A percentile compares a stretch with the other conserved stretches of the same genome.
phyloP scores from a whole-genome alignment of 2,888 invertebrate genomes.

The Campaea margaritaria region DNA sequence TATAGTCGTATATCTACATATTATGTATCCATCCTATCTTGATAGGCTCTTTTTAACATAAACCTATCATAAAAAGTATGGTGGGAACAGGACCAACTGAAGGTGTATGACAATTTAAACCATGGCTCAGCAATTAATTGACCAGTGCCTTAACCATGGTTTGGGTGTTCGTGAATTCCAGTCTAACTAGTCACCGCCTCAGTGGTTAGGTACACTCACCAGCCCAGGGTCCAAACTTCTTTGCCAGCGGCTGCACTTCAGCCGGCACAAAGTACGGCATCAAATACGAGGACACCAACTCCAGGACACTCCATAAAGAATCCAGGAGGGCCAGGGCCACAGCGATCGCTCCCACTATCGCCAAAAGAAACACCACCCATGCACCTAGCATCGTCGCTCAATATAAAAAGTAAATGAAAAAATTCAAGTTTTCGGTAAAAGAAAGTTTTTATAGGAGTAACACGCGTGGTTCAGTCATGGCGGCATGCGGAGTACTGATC shows the following conservation, averaged over 20 bases:
- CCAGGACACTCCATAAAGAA: conserved; percentile 86
- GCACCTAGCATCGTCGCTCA: conserved; percentile 28
- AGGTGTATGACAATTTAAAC: too few relatives aligned
- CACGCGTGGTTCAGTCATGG: conserved; percentile 27
- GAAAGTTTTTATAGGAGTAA: conserved; percentile 7
- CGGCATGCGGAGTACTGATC: conserved; percentile 31
- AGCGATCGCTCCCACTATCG: conserved; percentile 81
- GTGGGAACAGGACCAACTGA: too few relatives aligned
- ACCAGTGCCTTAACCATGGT: too few relatives aligned
- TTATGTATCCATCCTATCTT: too few relatives aligned
- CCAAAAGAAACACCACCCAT: conserved; percentile 61
- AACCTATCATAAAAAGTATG: too few relatives aligned
- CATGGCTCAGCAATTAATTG: too few relatives aligned
- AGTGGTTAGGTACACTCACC: conserved; percentile 75
- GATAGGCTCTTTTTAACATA: too few relatives aligned
- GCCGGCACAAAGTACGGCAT: conserved; percentile 88
- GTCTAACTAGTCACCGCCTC: not conserved
- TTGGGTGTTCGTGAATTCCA: too few relatives aligned
- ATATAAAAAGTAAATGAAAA: not conserved
- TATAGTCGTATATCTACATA: too few relatives aligned
- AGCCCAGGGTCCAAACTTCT: conserved; percentile 94
- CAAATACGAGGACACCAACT: conserved; percentile 85
- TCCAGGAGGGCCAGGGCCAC: conserved; percentile 82
- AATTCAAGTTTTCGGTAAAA: conserved; percentile 4
- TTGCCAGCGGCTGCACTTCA: conserved; percentile 85